A percentile compares a stretch with the other conserved stretches of the same genome.
These are phyloP conservation scores for Rutilus rutilus DNA, from an alignment of 2,113 vertebrate species.

Conservation along the genomic window DNA sequence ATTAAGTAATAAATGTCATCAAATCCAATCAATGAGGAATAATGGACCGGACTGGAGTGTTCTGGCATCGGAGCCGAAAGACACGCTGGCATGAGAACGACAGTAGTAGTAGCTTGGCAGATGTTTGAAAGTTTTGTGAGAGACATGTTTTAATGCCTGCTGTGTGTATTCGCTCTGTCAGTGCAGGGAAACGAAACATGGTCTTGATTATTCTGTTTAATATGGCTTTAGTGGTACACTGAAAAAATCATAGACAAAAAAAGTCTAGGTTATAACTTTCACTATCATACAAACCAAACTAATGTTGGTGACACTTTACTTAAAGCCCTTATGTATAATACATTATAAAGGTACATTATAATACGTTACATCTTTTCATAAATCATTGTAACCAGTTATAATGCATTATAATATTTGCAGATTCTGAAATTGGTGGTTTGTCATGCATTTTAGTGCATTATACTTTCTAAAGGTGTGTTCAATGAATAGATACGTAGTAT, in stretches of 20 bases:
- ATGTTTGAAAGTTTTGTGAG: not conserved
- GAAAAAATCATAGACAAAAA: not conserved
- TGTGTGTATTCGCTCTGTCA: not conserved
- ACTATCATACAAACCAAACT: not conserved
- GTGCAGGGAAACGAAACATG: not conserved
- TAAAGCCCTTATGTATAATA: too few relatives aligned
- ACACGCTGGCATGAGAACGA: not conserved
- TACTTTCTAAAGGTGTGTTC: too few relatives aligned
- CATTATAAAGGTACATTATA: too few relatives aligned
- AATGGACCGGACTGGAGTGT: conserved; percentile 9
- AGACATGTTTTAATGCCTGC: not conserved
- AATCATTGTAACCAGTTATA: too few relatives aligned
- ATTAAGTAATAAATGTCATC: conserved; percentile 23
- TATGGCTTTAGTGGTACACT: not conserved
- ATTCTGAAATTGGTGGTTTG: too few relatives aligned
- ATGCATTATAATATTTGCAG: too few relatives aligned
- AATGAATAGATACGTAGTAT: too few relatives aligned
- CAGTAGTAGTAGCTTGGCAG: conserved; percentile 1
- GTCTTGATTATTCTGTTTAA: not conserved
- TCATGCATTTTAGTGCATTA: too few relatives aligned
- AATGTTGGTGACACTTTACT: too few relatives aligned
- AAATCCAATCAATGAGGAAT: conserved; percentile 39
- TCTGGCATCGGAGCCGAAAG: conserved; percentile 13
- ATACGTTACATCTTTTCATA: too few relatives aligned
- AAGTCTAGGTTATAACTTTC: not conserved